These are phyloP conservation scores for Pitangus sulphuratus DNA, from an alignment of 2,797 vertebrate species.

Conservation along the genomic window DNA sequence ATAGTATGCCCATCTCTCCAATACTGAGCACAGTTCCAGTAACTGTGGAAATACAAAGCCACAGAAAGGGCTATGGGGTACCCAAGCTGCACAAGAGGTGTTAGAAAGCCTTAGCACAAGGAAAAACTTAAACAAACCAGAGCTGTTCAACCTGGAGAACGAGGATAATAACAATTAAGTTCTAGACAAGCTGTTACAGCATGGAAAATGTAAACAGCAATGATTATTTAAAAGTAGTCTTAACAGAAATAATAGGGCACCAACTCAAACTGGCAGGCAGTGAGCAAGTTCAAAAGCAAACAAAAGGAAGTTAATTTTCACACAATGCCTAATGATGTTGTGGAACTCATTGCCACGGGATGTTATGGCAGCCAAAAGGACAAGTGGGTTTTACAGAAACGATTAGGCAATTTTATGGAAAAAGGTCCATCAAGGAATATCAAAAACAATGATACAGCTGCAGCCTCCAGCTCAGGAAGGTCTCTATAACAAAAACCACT, in stretches of 20 bases:
- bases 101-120: background rate
- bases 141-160: background rate
- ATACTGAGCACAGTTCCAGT: background rate
- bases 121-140: background rate
- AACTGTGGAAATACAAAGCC: background rate
- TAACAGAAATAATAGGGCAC: conserved; percentile 34
- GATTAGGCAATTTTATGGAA: conserved; percentile 46
- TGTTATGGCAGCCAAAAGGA: conserved; percentile 60
- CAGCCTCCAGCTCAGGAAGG: conserved; percentile 51
- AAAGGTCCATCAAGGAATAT: conserved; percentile 53
- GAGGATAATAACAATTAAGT: background rate
- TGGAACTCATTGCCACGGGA: conserved; percentile 59
- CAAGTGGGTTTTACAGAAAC: conserved; percentile 5
- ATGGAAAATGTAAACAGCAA: conserved; percentile 32
- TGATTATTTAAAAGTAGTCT: conserved; percentile 37
- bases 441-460: conserved; percentile 46
- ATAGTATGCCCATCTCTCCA: background rate
- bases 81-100: background rate
- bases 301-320: conserved; percentile 61
- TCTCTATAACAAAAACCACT: conserved; percentile 42
- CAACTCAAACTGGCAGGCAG: conserved; percentile 48
- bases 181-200: conserved; percentile 16
- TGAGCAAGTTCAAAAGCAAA: conserved; percentile 12
- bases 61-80: background rate
- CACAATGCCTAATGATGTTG: conserved; percentile 61